Evolutionary conservation across 1,140 invertebrate genomes (phyloP).

Genomic region (Lamellibrachia luymesi): DNA sequence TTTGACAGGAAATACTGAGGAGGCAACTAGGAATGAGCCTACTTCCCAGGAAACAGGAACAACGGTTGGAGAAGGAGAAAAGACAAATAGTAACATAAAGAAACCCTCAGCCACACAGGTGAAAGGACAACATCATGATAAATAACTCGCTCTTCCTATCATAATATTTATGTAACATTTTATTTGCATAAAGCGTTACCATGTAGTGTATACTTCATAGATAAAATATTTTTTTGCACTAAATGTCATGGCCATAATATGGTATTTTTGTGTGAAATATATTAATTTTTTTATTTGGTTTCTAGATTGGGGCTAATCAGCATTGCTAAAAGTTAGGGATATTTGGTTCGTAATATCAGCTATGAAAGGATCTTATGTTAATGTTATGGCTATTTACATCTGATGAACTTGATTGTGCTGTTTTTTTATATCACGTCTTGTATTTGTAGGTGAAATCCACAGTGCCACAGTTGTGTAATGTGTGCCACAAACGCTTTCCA

Average conservation of each 20-base stretch:
- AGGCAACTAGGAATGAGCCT: not conserved
- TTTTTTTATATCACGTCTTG: conserved; percentile 8
- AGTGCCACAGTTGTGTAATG: conserved; percentile 33
- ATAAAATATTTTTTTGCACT: not conserved
- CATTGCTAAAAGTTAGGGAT: not conserved
- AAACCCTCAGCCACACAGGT: not conserved
- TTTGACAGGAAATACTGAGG: not conserved
- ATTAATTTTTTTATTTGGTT: not conserved
- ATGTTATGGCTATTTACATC: conserved; percentile 15
- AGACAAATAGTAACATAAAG: not conserved
- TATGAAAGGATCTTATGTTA: conserved; percentile 17
- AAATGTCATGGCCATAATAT: not conserved
- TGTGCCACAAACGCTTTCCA: conserved; percentile 38
- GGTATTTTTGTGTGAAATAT: not conserved
- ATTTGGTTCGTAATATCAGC: conserved; percentile 8
- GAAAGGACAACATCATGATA: not conserved
- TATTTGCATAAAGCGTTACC: not conserved
- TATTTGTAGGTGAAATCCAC: conserved; percentile 7
- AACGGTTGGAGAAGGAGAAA: not conserved
- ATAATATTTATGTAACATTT: too few relatives aligned
- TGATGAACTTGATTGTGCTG: not conserved
- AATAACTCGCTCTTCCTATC: too few relatives aligned
- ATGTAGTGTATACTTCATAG: not conserved
- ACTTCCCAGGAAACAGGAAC: not conserved
- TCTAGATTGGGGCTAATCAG: not conserved